These are phyloP conservation scores for Sitodiplosis mosellana DNA, from an alignment of 1,140 invertebrate genomes.

Conservation along the genomic window DNA sequence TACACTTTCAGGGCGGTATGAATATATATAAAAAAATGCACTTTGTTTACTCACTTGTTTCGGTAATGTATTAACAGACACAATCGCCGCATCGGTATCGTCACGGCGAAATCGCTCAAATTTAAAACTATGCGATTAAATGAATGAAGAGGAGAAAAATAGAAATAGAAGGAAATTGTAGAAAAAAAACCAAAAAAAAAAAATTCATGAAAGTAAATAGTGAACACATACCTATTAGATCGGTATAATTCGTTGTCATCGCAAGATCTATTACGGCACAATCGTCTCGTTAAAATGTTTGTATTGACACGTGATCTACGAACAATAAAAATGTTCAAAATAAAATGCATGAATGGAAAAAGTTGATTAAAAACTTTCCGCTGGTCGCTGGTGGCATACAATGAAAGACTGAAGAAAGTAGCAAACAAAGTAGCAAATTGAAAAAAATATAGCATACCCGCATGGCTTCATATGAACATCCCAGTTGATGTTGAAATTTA, in stretches of 20 bases:
- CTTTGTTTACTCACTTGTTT: constrained; percentile 30
- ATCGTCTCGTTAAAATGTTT: constrained; percentile 36
- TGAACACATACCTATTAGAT: no score
- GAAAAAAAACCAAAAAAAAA: no score
- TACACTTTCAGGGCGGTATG: no score
- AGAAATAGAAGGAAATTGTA: no score
- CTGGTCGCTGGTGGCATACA: no score
- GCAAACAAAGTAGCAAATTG: no score
- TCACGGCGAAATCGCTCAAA: constrained; percentile 58
- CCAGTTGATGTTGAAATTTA: constrained; percentile 26
- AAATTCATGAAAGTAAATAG: no score
- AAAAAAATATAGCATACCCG: constrained; percentile 15
- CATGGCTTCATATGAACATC: constrained; percentile 26
- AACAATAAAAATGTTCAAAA: constrained; percentile 5
- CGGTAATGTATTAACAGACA: constrained; percentile 24
- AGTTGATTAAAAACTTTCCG: no score
- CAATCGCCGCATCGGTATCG: constrained; percentile 34
- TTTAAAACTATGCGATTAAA: constrained; percentile 71
- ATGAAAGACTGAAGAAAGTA: no score
- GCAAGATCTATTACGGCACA: constrained; percentile 41
- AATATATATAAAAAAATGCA: no score
- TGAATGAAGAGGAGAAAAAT: no score
- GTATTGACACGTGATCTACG: constrained; percentile 21
- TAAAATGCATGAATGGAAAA: not conserved
- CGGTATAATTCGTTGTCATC: constrained; percentile 66